Evolutionary conservation across 2,888 invertebrate species (phyloP), one percentile per base, ranked within the genome.

Genomic region (Amiota mariae): DNA sequence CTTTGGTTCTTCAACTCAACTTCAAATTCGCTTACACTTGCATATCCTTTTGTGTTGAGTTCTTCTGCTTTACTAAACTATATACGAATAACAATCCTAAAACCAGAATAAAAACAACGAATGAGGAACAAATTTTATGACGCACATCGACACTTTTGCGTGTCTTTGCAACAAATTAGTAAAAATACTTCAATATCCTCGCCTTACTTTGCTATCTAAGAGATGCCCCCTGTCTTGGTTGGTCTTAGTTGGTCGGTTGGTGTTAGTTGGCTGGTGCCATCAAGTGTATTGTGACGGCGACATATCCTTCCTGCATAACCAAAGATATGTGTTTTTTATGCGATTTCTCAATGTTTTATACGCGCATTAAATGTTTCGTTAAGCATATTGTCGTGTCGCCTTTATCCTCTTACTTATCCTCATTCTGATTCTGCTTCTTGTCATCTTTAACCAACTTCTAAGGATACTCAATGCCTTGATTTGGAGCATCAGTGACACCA

Each of bases 111-210:
- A 77, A n/a, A 24, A 6, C 36, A 36, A 36, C 36, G 36, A 36
- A 36, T 15, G 59, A 59, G 59, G 18, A 20, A 20, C 59, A 59
- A 20, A 76, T 84, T 83, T 84, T 84, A 84, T 84, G 76, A 67
- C 77, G 76, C 76, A 76, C 82, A 80, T 80, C 79, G 84, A 81
- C 85, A 85, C 84, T 80, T 81, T 77, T 78, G 72, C 77, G 75
- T 76, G 73, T 72, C 74, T 82, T 77, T 78, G 80, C 79, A 82
- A 74, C 80, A 84, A 85, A 83, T 83, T 83, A 83, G 83, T 76
- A 54, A 68, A 68, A 54, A 75, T 73, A 68, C 78, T 64, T 67
- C 73, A 15, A 47, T 18, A 66, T n/a, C n/a, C n/a, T 36, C 36
- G 66, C 68, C 36, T 24, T 8, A 13, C 46, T 20, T 36, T 24